Conservation (phyloP, 2,888 invertebrate species). For the Sipha maydis region DNA sequence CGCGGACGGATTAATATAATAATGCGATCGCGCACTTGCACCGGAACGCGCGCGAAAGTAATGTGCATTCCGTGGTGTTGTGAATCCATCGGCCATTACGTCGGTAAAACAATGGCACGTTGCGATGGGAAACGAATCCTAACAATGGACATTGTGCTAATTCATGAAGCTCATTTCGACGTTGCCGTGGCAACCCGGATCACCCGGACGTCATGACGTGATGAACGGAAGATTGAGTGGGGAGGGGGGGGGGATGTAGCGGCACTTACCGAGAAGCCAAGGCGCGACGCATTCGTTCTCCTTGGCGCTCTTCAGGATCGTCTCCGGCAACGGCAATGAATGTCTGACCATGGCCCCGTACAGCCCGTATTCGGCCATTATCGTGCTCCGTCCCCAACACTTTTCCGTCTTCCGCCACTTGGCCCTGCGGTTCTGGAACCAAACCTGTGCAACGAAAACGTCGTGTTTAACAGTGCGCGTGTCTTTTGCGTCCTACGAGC, state of each 20-base stretch:
- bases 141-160: slow-evolving; percentile 51
- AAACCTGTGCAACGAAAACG: slow-evolving; percentile 77
- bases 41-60: slow-evolving; percentile 29
- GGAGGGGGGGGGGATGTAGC: too few relatives aligned
- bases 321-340: slow-evolving; percentile 97
- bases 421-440: slow-evolving; percentile 98
- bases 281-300: slow-evolving; percentile 97
- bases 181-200: slow-evolving; percentile 29
- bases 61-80: slow-evolving; percentile 10
- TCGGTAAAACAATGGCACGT: slow-evolving; percentile 33
- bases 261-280: slow-evolving; percentile 93
- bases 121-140: slow-evolving; percentile 26
- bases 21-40: not conserved
- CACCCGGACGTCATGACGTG: too few relatives aligned
- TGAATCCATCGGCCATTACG: slow-evolving; percentile 44
- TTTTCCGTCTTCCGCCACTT: slow-evolving; percentile 99
- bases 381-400: slow-evolving; percentile 98
- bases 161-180: slow-evolving; percentile 22
- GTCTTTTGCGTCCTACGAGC: too few relatives aligned
- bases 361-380: slow-evolving; percentile 99
- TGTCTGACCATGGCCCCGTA: slow-evolving; percentile 99
- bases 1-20: not conserved
- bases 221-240: too few relatives aligned
- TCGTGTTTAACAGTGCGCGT: not conserved
- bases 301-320: slow-evolving; percentile 96